Evolutionary conservation across 2,797 vertebrate species (phyloP).

Genomic region (Synaphobranchus kaupii): DNA sequence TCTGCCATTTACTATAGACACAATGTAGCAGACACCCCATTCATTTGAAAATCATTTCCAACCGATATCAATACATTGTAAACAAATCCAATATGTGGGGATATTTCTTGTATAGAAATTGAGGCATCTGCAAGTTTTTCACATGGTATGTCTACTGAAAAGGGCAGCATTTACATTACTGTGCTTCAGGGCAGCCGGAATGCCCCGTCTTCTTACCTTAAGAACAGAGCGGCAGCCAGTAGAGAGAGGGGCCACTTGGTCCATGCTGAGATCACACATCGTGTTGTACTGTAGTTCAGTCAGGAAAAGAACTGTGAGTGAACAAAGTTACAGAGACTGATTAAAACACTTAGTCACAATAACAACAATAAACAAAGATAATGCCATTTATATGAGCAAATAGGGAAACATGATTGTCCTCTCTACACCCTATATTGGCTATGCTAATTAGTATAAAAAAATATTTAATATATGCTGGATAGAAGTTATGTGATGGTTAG

Average conservation of each 20-base stretch:
- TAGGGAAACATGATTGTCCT: not conserved
- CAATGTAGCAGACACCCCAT: not conserved
- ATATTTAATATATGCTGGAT: not conserved
- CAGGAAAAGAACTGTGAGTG: constrained; percentile 9
- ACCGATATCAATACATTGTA: not conserved
- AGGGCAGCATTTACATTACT: not conserved
- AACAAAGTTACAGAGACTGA: not conserved
- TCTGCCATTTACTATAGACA: not conserved
- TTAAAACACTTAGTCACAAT: not conserved
- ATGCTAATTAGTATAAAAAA: not conserved
- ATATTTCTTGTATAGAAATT: not conserved
- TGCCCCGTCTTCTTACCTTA: constrained; percentile 68
- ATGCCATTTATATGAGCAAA: not conserved
- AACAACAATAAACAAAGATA: not conserved
- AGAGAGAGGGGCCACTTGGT: constrained; percentile 80
- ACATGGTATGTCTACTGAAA: not conserved
- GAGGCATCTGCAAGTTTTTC: not conserved
- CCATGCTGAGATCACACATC: constrained; percentile 82
- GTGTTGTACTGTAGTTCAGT: constrained; percentile 24
- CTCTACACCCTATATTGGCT: not conserved
- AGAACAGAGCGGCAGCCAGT: constrained; percentile 71
- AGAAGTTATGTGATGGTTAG: not conserved
- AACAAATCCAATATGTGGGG: not conserved
- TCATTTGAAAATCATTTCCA: not conserved
- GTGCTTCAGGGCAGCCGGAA: not conserved